phyloP scores from a whole-genome alignment of 2,888 invertebrate genomes.

The Rhagonycha lutea region DNA sequence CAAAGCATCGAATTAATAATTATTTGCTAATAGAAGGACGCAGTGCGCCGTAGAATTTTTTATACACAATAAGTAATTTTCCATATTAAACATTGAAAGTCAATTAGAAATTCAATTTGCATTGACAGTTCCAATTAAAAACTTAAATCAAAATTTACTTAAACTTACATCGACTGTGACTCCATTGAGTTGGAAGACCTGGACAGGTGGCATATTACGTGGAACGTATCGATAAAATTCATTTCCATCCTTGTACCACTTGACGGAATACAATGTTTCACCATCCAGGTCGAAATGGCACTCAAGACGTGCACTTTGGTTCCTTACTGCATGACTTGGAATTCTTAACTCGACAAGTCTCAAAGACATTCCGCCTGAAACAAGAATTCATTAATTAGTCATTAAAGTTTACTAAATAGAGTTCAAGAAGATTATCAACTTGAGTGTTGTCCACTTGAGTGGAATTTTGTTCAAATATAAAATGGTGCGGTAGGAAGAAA shows the following conservation, averaged over 20 bases:
- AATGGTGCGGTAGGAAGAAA: background rate
- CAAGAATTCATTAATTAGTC: conserved; percentile 27
- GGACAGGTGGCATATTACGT: conserved; percentile 77
- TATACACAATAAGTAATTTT: background rate
- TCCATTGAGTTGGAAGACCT: conserved; percentile 78
- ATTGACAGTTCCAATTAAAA: conserved; percentile 12
- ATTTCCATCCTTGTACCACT: conserved; percentile 91
- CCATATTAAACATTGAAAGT: conserved; percentile 11
- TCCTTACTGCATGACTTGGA: conserved; percentile 80
- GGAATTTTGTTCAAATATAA: background rate
- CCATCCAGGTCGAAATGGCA: conserved; percentile 84
- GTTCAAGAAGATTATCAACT: background rate
- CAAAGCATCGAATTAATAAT: background rate
- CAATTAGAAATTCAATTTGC: conserved; percentile 14
- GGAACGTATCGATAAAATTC: conserved; percentile 89
- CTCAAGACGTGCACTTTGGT: conserved; percentile 75
- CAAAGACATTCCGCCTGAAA: conserved; percentile 55
- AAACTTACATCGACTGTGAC: conserved; percentile 84
- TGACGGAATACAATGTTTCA: conserved; percentile 84
- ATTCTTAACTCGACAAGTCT: conserved; percentile 79
- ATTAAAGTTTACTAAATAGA: background rate
- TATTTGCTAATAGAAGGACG: background rate
- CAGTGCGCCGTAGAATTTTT: background rate
- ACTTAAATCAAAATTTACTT: conserved; percentile 1
- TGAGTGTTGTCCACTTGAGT: background rate